These are phyloP conservation scores for Hylia prasina DNA, from an alignment of 2,113 vertebrate species.

Conservation along the genomic window DNA sequence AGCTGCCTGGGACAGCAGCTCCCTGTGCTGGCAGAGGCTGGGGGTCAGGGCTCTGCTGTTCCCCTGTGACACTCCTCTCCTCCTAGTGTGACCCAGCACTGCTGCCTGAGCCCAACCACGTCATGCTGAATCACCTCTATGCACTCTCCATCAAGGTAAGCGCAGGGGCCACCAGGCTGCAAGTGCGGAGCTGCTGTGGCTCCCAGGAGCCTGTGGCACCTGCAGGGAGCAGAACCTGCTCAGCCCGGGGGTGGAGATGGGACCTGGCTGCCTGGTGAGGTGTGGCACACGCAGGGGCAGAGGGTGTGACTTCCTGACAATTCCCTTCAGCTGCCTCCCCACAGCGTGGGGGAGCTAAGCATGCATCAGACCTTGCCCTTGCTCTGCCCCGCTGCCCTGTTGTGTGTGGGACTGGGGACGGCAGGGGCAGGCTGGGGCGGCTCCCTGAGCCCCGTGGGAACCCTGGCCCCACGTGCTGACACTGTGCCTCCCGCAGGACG, in stretches of 20 bases:
- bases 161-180: accelerated
- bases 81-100: constrained; percentile 93
- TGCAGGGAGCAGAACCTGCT: neutral
- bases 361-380: neutral
- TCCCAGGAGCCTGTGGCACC: neutral
- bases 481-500: constrained; percentile 75
- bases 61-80: neutral
- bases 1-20: neutral
- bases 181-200: neutral
- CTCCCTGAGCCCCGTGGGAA: neutral
- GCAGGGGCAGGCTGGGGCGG: neutral
- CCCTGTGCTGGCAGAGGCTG: neutral
- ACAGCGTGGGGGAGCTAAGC: accelerated
- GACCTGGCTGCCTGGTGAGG: neutral
- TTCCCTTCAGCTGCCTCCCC: neutral
- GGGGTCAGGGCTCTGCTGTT: neutral
- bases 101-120: constrained; percentile 95
- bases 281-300: accelerated
- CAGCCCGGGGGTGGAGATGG: accelerated
- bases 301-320: neutral
- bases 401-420: neutral
- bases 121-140: constrained; percentile 98
- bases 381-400: neutral
- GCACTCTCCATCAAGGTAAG: constrained; percentile 96
- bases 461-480: accelerated